Evolutionary conservation across 2,113 vertebrate genomes (phyloP).

Genomic region (Ranitomeya variabilis): DNA sequence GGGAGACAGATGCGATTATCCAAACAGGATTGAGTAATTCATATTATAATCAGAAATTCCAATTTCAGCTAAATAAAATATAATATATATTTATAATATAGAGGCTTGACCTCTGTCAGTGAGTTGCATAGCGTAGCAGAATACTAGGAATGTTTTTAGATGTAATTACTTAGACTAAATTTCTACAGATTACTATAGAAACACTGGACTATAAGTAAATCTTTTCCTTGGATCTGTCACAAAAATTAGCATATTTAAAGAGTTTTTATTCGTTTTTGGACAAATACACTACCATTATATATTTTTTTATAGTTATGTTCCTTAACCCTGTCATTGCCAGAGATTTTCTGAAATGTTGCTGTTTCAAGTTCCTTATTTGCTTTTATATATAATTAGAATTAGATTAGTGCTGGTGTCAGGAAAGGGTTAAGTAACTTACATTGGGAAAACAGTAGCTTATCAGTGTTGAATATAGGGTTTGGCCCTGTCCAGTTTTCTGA

Average conservation of each 20-base stretch:
- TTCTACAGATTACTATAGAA: background rate
- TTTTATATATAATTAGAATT: too few relatives aligned
- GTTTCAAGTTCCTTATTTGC: too few relatives aligned
- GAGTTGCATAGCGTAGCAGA: background rate
- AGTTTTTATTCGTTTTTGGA: background rate
- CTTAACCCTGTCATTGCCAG: background rate
- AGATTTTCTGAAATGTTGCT: background rate
- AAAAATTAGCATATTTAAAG: background rate
- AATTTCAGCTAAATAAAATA: slow-evolving; percentile 17
- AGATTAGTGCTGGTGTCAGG: too few relatives aligned
- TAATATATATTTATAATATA: background rate
- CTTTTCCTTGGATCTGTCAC: background rate
- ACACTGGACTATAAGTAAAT: background rate
- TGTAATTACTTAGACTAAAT: background rate
- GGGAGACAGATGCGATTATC: slow-evolving; percentile 25
- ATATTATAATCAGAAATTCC: slow-evolving; percentile 19
- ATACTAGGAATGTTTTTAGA: background rate
- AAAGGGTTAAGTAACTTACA: too few relatives aligned
- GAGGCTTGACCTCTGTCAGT: background rate
- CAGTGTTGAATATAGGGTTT: too few relatives aligned
- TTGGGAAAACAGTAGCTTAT: too few relatives aligned
- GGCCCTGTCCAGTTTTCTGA: too few relatives aligned
- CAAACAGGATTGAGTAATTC: slow-evolving; percentile 31
- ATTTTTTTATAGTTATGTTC: background rate
- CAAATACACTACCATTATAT: background rate